Conservation (phyloP, 2,113 vertebrate species). For the Fregata magnificens region DNA sequence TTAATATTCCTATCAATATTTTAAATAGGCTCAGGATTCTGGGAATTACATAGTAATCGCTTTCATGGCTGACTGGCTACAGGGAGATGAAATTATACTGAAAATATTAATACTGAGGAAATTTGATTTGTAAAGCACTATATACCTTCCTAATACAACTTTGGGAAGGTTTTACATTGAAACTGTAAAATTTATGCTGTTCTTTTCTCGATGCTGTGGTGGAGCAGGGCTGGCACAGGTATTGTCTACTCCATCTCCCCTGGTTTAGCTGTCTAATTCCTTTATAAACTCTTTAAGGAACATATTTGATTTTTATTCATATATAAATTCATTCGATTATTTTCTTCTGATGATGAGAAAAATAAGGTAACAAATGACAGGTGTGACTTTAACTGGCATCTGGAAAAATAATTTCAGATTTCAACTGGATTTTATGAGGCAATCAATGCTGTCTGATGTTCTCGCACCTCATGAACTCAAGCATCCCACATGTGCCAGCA, state of each 20-base stretch:
- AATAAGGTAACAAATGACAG: background rate
- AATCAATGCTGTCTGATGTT: background rate
- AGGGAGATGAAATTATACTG: background rate
- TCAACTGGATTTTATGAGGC: background rate
- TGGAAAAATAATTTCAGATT: background rate
- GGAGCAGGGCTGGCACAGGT: background rate
- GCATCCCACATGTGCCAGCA: fast-evolving
- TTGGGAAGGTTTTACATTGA: background rate
- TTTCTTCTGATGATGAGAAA: background rate
- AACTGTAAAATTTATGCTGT: background rate
- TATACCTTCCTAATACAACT: background rate
- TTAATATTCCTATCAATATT: conserved; percentile 2
- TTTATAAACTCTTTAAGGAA: background rate
- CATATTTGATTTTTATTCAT: background rate
- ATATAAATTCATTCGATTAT: background rate
- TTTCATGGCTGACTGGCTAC: background rate
- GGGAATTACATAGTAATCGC: background rate
- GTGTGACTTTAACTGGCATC: background rate
- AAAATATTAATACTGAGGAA: background rate
- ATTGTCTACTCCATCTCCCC: background rate
- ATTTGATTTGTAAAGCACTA: background rate
- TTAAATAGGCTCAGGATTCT: background rate
- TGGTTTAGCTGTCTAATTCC: background rate
- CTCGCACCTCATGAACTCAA: background rate
- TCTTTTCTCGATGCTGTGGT: background rate